These are phyloP conservation scores for Palythoa grandiflora DNA, from an alignment of 92 coral and sea anemone species.

Conservation along the genomic window DNA sequence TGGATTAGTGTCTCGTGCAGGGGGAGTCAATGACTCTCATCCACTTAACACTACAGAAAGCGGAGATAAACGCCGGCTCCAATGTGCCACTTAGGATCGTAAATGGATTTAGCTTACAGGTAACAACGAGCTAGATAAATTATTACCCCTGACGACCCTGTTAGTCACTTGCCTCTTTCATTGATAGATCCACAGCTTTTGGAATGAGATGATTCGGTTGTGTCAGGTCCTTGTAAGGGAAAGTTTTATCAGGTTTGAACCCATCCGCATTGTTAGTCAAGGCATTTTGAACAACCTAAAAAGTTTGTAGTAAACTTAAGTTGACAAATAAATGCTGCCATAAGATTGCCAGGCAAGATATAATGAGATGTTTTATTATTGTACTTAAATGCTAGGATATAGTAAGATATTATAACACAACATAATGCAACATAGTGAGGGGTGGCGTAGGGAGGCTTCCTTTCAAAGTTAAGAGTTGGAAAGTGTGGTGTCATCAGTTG, in stretches of 20 bases:
- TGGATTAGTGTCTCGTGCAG: no score
- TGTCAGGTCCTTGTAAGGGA: constrained; percentile 65
- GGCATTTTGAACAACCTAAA: constrained; percentile 62
- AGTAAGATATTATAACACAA: background rate
- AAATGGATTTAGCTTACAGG: background rate
- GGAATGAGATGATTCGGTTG: constrained; percentile 76
- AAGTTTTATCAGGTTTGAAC: constrained; percentile 65
- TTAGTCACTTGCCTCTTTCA: constrained; percentile 67
- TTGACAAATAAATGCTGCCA: background rate
- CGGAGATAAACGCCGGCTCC: no score
- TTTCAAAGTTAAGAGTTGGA: no score
- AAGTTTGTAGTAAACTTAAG: background rate
- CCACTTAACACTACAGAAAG: no score
- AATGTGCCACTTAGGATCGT: no score
- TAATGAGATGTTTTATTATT: background rate
- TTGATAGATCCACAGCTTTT: constrained; percentile 68
- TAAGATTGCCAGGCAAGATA: background rate
- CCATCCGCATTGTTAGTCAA: constrained; percentile 64
- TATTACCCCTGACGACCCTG: background rate
- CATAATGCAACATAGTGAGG: background rate
- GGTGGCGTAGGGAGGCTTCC: background rate
- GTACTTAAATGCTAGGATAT: background rate
- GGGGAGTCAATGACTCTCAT: no score
- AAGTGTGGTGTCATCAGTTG: no score
- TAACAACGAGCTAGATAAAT: background rate